Evolutionary conservation across 2,113 vertebrate genomes (phyloP).

Genomic region (Phyllostomus discolor): DNA sequence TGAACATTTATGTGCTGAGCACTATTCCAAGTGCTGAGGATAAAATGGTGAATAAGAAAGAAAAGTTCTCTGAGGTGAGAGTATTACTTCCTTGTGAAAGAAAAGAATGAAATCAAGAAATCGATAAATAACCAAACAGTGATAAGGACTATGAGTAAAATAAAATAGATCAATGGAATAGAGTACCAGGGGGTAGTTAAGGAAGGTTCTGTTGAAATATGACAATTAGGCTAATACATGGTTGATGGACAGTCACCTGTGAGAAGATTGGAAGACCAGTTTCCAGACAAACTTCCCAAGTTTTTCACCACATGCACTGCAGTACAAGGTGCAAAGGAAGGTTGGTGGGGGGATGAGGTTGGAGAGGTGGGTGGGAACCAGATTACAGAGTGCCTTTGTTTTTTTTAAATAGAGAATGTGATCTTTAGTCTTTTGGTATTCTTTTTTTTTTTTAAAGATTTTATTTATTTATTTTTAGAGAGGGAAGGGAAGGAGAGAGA

Average conservation of each 20-base stretch:
- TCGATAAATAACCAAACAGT: not conserved
- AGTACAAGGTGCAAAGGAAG: not conserved
- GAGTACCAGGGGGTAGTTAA: not conserved
- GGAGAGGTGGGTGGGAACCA: not conserved
- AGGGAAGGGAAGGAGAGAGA: too few species aligned
- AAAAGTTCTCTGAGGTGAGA: not conserved
- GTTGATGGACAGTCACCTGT: not conserved
- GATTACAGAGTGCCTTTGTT: not conserved
- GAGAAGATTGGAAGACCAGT: not conserved
- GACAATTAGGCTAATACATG: not conserved
- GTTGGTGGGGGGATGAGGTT: not conserved
- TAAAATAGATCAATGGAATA: not conserved
- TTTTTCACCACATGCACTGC: not conserved
- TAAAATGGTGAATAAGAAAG: not conserved
- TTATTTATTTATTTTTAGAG: too few species aligned
- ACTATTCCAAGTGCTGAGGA: not conserved
- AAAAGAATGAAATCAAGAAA: not conserved
- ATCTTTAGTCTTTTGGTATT: too few species aligned
- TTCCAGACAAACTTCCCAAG: not conserved
- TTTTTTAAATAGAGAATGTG: too few species aligned
- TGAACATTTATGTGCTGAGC: not conserved
- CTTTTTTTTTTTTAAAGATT: too few species aligned
- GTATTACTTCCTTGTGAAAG: not conserved
- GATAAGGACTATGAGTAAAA: not conserved
- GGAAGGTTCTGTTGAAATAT: not conserved